Evolutionary conservation across 2,888 invertebrate species (phyloP).

Genomic region (Actias luna): DNA sequence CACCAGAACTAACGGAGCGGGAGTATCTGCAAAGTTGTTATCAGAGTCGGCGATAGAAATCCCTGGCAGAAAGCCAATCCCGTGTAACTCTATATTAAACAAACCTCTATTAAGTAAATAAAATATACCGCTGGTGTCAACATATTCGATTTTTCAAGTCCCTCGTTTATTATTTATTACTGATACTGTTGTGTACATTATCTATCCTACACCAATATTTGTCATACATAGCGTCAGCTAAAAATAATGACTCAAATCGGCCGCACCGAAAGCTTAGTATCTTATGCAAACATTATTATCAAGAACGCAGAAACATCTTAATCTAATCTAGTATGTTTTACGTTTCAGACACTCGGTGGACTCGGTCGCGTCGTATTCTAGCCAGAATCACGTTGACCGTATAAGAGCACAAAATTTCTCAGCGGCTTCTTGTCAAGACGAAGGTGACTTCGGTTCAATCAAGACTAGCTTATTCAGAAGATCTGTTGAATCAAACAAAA

Average conservation of each 20-base stretch:
- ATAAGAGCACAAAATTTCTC: constrained; percentile 80
- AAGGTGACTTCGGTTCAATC: constrained; percentile 75
- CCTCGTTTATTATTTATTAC: not conserved
- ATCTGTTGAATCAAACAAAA: constrained; percentile 71
- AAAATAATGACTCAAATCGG: constrained; percentile 49
- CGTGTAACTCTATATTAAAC: constrained; percentile 22
- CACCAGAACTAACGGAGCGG: not conserved
- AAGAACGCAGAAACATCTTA: constrained; percentile 46
- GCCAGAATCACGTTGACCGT: constrained; percentile 82
- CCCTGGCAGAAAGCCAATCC: constrained; percentile 47
- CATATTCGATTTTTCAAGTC: not conserved
- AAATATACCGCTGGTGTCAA: not conserved
- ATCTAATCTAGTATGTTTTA: constrained; percentile 66
- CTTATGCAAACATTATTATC: constrained; percentile 65
- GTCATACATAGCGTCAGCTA: not conserved
- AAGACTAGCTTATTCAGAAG: constrained; percentile 77
- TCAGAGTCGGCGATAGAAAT: constrained; percentile 34
- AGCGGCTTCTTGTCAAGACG: constrained; percentile 80
- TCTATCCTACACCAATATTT: not conserved
- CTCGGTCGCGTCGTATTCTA: constrained; percentile 83
- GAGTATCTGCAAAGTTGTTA: constrained; percentile 30
- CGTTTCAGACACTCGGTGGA: constrained; percentile 81
- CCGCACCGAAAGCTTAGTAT: constrained; percentile 50
- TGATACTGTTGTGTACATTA: not conserved
- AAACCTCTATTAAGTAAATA: not conserved